A percentile compares a stretch with the other conserved stretches of the same genome.
Conservation (phyloP, 2,888 invertebrate species). For the Tinea semifulvella region DNA sequence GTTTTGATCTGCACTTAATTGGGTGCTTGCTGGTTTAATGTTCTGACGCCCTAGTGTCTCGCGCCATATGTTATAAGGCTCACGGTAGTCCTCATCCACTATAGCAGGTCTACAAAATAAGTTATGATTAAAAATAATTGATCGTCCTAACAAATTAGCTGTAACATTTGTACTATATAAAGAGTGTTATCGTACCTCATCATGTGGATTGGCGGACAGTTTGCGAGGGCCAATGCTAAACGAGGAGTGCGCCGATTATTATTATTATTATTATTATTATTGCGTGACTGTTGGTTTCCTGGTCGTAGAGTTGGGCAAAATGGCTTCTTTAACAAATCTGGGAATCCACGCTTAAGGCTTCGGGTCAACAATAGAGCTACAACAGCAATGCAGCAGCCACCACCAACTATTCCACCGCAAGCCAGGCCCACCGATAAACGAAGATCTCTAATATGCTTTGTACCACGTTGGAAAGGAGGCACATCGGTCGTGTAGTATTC, state of each 20-base stretch:
- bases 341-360: slow-evolving; percentile 43
- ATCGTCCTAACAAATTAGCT: background rate
- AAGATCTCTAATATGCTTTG: slow-evolving; percentile 37
- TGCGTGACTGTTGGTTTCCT: slow-evolving; percentile 27
- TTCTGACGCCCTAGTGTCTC: slow-evolving; percentile 55
- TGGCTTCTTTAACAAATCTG: slow-evolving; percentile 54
- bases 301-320: slow-evolving; percentile 45
- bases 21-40: too few species aligned
- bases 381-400: slow-evolving; percentile 67
- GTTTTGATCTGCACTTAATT: slow-evolving; percentile 37
- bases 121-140: background rate
- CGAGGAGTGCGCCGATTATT: slow-evolving; percentile 56
- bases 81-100: slow-evolving; percentile 58
- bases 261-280: too few species aligned
- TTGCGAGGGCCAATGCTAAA: slow-evolving; percentile 49
- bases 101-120: slow-evolving; percentile 41
- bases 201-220: slow-evolving; percentile 59
- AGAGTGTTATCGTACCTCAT: slow-evolving; percentile 30
- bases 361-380: slow-evolving; percentile 74
- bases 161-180: background rate
- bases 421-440: slow-evolving; percentile 50
- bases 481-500: slow-evolving; percentile 66
- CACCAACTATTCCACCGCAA: slow-evolving; percentile 53
- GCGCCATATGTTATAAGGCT: slow-evolving; percentile 59
- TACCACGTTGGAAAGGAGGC: slow-evolving; percentile 39